Base-by-base conservation (phyloP, 2,888 invertebrate genomes). In the Zootermopsis nevadensis region DNA sequence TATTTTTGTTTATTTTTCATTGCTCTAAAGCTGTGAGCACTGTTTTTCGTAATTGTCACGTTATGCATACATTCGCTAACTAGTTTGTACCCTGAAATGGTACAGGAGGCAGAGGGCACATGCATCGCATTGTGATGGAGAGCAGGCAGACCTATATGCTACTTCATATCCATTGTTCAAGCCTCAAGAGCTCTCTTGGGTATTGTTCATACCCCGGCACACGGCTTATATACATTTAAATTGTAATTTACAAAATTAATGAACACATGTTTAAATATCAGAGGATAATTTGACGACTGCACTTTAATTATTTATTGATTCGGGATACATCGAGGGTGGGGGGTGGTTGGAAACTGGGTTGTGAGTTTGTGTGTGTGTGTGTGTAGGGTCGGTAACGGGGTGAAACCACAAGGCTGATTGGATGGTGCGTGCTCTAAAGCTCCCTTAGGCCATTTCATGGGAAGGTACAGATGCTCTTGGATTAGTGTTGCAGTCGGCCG, bases 371-470 rank as follows among this genome's bases (percentile, higher is more conserved):
- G 53, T 79, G 55, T 53, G 33, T 55, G 53, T 53, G 19, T 48
- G 31, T 30, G 8, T 24, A n/a, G n/a, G n/a, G 27, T 35, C 0
- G 30, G 53, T n/a, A 42, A 48, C n/a, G 12, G 53, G 53, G 31
- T 48, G 77, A 55, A 69, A 79, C 79, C 83, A 30, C 79, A 79
- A 69, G 55, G 66, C 53, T 81, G 81, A 82, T 83, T 67, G 77
- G 83, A 77, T 83, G 83, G 48, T 74, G 48, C 79, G 60, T 66
- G 33, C 48, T 38, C 33, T 48, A 67, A 79, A 83, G 48, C 83
- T 77, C 83, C 83, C 69, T 53, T 19, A 42, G 81, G 74, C 80
- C 30, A 35, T 10, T 33, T 67, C 66, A 67, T 76, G 81, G 76
- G 77, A 67, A 66, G 69, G n/a, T 12, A 48, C 83, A 79, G 31